Evolutionary conservation across 2,888 invertebrate genomes (phyloP).

Genomic region (Lasius platythorax): DNA sequence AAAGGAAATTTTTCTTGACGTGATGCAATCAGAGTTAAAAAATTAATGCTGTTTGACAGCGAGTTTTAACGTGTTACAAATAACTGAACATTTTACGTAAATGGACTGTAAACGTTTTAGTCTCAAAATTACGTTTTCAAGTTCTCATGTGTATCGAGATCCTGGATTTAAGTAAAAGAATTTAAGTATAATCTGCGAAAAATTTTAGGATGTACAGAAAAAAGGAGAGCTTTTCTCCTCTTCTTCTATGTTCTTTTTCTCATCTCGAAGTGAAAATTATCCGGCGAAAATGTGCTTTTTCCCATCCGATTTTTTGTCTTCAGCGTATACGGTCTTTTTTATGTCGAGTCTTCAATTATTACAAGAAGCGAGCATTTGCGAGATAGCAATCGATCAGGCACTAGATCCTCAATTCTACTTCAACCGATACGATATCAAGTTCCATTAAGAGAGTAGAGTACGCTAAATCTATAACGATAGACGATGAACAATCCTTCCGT

Average conservation of each 20-base stretch:
- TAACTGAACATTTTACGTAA: slow-evolving; percentile 13
- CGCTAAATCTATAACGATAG: slow-evolving; percentile 13
- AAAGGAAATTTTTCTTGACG: neutral
- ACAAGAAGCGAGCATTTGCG: neutral
- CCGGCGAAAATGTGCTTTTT: neutral
- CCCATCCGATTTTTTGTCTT: neutral
- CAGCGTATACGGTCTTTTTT: neutral
- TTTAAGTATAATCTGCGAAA: neutral
- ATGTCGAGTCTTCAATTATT: slow-evolving; percentile 3
- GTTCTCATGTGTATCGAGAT: neutral
- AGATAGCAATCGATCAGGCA: neutral
- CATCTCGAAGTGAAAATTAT: neutral
- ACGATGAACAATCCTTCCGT: slow-evolving; percentile 40
- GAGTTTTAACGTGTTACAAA: slow-evolving; percentile 3
- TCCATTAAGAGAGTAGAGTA: slow-evolving; percentile 46
- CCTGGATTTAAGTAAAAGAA: neutral
- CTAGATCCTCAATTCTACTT: slow-evolving; percentile 7
- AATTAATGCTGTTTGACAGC: neutral
- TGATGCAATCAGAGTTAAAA: neutral
- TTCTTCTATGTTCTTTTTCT: neutral
- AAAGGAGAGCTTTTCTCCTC: neutral
- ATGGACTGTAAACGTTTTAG: neutral
- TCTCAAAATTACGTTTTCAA: neutral
- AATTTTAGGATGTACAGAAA: neutral
- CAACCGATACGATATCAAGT: slow-evolving; percentile 3